Evolutionary conservation across 2,888 invertebrate species (phyloP).

Genomic region (Lasioglossum malachurum): DNA sequence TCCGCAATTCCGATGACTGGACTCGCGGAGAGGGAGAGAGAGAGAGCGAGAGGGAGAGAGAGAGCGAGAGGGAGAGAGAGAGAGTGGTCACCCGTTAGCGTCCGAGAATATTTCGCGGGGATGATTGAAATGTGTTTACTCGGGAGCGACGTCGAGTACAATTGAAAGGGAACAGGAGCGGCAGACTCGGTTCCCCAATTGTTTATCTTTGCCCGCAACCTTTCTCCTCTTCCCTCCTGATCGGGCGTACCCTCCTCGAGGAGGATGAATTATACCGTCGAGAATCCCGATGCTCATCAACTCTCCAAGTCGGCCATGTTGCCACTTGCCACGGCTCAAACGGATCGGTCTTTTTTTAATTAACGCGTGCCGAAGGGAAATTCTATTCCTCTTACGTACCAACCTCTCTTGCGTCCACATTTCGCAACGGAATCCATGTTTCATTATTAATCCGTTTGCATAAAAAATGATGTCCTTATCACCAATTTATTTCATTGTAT

Average conservation of each 20-base stretch:
- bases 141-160: constrained; percentile 64
- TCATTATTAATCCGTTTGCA: not conserved
- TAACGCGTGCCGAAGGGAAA: not conserved
- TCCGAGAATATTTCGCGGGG: constrained; percentile 11
- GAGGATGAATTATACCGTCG: constrained; percentile 26
- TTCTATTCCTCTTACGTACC: not conserved
- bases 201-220: constrained; percentile 53
- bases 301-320: not conserved
- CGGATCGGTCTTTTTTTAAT: not conserved
- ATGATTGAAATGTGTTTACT: constrained; percentile 67
- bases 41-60: not conserved
- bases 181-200: constrained; percentile 50
- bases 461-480: too few species aligned
- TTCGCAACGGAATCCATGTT: not conserved
- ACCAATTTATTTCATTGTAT: too few species aligned
- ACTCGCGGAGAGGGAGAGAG: not conserved
- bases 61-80: not conserved
- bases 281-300: constrained; percentile 15
- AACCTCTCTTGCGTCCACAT: not conserved
- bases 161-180: constrained; percentile 50
- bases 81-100: not conserved
- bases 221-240: constrained; percentile 23
- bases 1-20: constrained; percentile 7
- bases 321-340: not conserved
- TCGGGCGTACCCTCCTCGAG: constrained; percentile 7